Base-by-base conservation (phyloP, 2,888 invertebrate genomes). In the Drosophila paranaensis region DNA sequence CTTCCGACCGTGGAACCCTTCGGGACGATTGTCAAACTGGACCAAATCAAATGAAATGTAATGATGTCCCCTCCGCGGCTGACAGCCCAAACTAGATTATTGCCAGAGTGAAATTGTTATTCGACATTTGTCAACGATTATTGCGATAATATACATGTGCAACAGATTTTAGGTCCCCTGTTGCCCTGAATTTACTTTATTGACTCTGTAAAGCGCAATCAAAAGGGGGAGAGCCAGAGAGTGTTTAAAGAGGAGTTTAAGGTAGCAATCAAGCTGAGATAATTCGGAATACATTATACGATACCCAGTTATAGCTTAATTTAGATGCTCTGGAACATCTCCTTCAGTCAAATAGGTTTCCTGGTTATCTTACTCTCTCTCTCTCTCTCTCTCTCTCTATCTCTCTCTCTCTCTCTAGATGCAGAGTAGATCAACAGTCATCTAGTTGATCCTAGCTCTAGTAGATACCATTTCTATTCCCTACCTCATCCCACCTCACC, bases 1-100 rank as follows among this genome's bases (percentile, higher is more conserved):
- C 78, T 80, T 88, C 72, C 77, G 88, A 84, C 68, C 82, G 75
- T 75, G 87, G 79, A 87, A 66, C 82, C 83, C 63, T 69, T 35
- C 30, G 64, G 50, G 78, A 60, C 63, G 77, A 74, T 77, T 78
- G 74, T 71, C 78, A 74, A 78, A 77, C 71, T 78, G 77, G 79
- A 77, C 77, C 79, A 77, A 77, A 77, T 77, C 79, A 78, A 77
- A 77, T 77, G 78, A 81, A 84, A 82, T 84, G 75, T 78, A 77
- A 79, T 82, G 82, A 87, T 80, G 84, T 74, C 57, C 82, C 87
- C 63, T 60, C 82, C 63, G 57, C 82, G 84, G 73, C 83, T 35
- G 33, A 50, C 33, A 50, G 81, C 60, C 10, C 14, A 60, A 72
- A 84, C 87, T 83, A 87, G 84, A 81, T 83, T 84, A 84, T 80